These are phyloP conservation scores for Scomber scombrus DNA, from an alignment of 2,113 vertebrate species.

Conservation along the genomic window DNA sequence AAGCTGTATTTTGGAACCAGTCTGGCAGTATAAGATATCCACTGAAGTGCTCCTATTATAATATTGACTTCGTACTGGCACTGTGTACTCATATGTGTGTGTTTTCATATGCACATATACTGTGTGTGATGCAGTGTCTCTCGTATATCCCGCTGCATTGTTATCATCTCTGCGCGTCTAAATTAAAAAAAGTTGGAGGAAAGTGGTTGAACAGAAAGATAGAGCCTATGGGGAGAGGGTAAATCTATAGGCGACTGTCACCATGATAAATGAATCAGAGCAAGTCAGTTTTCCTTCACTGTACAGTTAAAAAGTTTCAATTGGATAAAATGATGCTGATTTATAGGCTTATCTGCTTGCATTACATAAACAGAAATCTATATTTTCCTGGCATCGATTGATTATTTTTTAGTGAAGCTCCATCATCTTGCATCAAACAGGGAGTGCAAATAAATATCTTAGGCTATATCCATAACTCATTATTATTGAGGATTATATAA, in stretches of 20 bases:
- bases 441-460: neutral
- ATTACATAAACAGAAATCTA: constrained; percentile 15
- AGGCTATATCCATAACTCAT: neutral
- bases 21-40: neutral
- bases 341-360: constrained; percentile 10
- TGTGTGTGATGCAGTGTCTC: neutral
- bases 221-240: neutral
- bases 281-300: constrained; percentile 44
- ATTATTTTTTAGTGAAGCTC: neutral
- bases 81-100: neutral
- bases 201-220: constrained; percentile 28
- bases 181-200: constrained; percentile 38
- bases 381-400: constrained; percentile 8
- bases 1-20: neutral
- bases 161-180: constrained; percentile 40
- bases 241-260: constrained; percentile 53
- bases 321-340: neutral
- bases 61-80: neutral
- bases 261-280: constrained; percentile 54
- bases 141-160: neutral
- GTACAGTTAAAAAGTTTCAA: constrained; percentile 32
- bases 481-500: neutral
- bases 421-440: constrained; percentile 10
- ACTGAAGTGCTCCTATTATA: neutral
- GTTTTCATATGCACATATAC: neutral